Evolutionary conservation across 2,888 invertebrate genomes (phyloP).

Genomic region (Argynnis bischoffii): DNA sequence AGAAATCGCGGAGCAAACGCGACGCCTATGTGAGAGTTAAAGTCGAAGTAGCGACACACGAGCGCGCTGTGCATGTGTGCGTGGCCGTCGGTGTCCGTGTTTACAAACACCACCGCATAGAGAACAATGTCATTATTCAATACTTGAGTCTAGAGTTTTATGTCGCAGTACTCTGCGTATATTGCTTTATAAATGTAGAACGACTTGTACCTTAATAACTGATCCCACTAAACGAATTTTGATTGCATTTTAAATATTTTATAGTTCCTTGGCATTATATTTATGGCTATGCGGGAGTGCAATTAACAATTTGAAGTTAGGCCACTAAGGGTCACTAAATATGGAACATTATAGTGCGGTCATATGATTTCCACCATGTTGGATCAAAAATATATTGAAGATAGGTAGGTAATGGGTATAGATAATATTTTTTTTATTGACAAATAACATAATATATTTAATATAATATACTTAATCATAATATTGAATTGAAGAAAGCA

Average conservation of each 20-base stretch:
- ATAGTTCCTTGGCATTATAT: conserved; percentile 5
- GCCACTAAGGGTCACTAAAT: too few species aligned
- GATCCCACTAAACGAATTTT: conserved; percentile 6
- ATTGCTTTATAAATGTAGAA: conserved; percentile 20
- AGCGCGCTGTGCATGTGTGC: conserved; percentile 48
- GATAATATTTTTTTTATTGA: too few species aligned
- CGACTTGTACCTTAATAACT: conserved; percentile 10
- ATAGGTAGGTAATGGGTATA: too few species aligned
- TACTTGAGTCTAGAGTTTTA: conserved; percentile 61
- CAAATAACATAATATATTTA: too few species aligned
- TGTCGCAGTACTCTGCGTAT: conserved; percentile 49
- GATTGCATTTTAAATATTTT: neutral
- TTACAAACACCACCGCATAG: conserved; percentile 67
- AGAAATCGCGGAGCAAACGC: conserved; percentile 67
- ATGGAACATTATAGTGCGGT: too few species aligned
- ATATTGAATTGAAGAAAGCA: too few species aligned
- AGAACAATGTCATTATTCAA: conserved; percentile 74
- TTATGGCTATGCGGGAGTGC: neutral
- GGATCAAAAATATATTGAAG: too few species aligned
- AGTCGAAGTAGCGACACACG: conserved; percentile 56
- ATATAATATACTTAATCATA: too few species aligned
- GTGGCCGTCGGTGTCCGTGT: conserved; percentile 48
- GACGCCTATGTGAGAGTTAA: conserved; percentile 66
- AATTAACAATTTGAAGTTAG: too few species aligned
- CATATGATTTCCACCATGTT: too few species aligned